These are phyloP conservation scores for Phalacrocorax aristotelis DNA, from an alignment of 2,113 vertebrate species.

Conservation along the genomic window DNA sequence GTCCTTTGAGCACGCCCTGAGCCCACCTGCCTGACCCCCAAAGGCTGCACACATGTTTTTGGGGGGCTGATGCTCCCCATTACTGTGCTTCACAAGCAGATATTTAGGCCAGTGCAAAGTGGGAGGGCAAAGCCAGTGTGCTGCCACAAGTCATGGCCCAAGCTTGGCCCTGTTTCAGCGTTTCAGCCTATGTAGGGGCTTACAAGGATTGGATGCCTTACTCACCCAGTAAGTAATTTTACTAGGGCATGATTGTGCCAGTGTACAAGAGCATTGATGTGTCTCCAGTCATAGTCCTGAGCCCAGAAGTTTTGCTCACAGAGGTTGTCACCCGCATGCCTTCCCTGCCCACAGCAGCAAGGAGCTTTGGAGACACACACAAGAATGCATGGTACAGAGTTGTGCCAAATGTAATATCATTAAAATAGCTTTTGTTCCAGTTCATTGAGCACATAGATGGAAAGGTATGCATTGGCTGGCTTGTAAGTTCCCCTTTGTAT, in stretches of 20 bases:
- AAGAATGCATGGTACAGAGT: neutral
- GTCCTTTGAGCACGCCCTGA: neutral
- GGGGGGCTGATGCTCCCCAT: neutral
- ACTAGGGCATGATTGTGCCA: neutral
- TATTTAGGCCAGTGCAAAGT: neutral
- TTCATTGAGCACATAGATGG: neutral
- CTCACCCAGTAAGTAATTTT: neutral
- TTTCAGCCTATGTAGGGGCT: neutral
- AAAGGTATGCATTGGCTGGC: conserved; percentile 20
- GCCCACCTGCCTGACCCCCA: neutral
- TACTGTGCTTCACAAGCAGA: neutral
- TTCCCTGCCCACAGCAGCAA: neutral
- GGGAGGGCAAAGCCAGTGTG: neutral
- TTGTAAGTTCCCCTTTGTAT: conserved; percentile 11
- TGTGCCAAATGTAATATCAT: neutral
- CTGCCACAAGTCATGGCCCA: neutral
- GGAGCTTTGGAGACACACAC: neutral
- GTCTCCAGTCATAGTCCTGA: neutral
- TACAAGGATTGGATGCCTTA: neutral
- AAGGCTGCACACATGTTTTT: neutral
- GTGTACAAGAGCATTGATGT: neutral
- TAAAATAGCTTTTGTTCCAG: conserved; percentile 43
- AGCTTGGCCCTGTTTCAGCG: rapidly evolving
- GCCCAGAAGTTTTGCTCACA: neutral
- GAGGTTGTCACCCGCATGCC: neutral